Conservation (phyloP, 1,140 invertebrate genomes). For the Drosophila mayri region DNA sequence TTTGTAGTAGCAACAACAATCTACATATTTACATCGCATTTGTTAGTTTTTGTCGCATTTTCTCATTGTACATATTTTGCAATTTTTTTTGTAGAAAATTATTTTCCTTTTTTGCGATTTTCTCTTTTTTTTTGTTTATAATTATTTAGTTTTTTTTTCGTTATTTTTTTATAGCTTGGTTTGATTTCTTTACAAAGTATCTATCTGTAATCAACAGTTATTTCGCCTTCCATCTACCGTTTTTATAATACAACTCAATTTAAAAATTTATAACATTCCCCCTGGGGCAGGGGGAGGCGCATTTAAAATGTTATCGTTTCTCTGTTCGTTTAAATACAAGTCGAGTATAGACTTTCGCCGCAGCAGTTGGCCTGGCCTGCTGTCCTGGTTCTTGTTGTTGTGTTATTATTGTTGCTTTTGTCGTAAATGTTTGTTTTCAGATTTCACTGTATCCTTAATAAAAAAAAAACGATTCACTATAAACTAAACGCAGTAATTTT, state of each 20-base stretch:
- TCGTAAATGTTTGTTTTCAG: conserved; percentile 22
- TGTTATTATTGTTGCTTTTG: conserved; percentile 24
- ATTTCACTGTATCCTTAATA: conserved; percentile 74
- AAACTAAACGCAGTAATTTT: conserved; percentile 67
- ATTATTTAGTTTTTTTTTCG: conserved; percentile 22
- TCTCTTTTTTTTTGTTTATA: conserved; percentile 40
- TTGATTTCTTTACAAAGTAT: conserved; percentile 54
- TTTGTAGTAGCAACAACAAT: conserved; percentile 61
- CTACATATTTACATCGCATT: conserved; percentile 78
- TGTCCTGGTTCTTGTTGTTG: conserved; percentile 8
- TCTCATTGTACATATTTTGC: conserved; percentile 59
- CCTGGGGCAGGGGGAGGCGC: conserved; percentile 36
- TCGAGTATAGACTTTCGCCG: conserved; percentile 33
- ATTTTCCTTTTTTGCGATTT: conserved; percentile 65
- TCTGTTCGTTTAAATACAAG: conserved; percentile 63
- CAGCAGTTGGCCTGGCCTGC: conserved; percentile 42
- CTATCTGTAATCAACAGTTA: conserved; percentile 44
- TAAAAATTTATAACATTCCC: conserved; percentile 76
- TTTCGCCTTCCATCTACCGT: conserved; percentile 20
- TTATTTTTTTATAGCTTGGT: conserved; percentile 15
- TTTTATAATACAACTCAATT: conserved; percentile 75
- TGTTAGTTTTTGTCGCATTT: conserved; percentile 69
- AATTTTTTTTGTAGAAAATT: conserved; percentile 67
- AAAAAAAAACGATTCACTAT: conserved; percentile 69
- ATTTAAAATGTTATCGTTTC: conserved; percentile 72